A percentile compares a stretch with the other conserved stretches of the same genome.
phyloP scores from a whole-genome alignment of 1,140 invertebrate genomes.

The Tyrophagus putrescentiae region DNA sequence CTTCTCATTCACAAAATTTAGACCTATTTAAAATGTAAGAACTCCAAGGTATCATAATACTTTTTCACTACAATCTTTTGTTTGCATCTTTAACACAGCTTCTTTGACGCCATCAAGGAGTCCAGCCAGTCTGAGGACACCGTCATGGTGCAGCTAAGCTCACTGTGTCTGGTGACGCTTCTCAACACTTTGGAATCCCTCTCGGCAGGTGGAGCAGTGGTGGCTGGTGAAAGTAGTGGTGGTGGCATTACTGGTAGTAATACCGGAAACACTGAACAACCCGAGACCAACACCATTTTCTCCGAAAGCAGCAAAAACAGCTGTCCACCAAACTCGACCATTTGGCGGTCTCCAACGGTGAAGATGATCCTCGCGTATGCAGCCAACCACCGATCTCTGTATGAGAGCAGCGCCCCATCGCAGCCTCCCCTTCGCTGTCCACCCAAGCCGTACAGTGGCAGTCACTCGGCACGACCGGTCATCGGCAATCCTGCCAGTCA shows the following conservation, averaged over 20 bases:
- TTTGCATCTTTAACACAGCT: constrained; percentile 38
- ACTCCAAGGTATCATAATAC: neutral
- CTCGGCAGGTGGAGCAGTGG: constrained; percentile 36
- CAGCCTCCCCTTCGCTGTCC: neutral
- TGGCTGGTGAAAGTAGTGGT: constrained; percentile 35
- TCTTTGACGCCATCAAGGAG: constrained; percentile 81
- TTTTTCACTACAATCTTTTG: neutral
- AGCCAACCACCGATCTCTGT: neutral
- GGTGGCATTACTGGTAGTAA: too few species aligned
- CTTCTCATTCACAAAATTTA: constrained; percentile 61
- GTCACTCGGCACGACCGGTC: too few species aligned
- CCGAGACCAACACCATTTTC: too few species aligned
- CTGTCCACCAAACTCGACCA: neutral
- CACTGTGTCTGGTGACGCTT: constrained; percentile 66
- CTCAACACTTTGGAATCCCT: constrained; percentile 64
- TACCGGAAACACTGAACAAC: too few species aligned
- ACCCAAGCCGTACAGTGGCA: too few species aligned
- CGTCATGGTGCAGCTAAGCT: constrained; percentile 56
- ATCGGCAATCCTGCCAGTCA: too few species aligned
- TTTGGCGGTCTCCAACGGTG: neutral
- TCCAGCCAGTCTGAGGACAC: constrained; percentile 50
- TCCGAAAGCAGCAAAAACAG: too few species aligned
- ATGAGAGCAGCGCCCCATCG: neutral
- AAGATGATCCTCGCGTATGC: neutral
- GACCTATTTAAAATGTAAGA: constrained; percentile 71